Conservation (phyloP, 2,797 vertebrate species). For the Propithecus deckenii region DNA sequence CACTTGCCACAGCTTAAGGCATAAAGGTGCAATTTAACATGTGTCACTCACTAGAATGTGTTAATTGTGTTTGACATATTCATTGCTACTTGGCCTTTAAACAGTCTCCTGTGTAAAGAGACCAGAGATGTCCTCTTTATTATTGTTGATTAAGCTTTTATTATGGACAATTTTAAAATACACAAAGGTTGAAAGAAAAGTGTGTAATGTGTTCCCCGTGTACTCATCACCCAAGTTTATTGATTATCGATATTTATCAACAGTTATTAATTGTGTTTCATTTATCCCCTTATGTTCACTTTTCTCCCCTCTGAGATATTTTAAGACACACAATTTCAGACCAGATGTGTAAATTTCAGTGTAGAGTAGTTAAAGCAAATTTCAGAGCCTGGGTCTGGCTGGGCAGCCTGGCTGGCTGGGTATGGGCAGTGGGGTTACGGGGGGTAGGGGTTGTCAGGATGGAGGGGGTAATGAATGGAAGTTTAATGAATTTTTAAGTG, state of each 20-base stretch:
- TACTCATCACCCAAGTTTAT: neutral
- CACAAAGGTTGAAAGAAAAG: neutral
- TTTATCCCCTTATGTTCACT: neutral
- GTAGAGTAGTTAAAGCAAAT: neutral
- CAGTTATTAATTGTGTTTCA: neutral
- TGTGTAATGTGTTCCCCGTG: neutral
- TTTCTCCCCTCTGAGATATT: neutral
- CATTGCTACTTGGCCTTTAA: neutral
- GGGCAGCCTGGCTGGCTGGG: no score
- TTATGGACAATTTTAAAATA: conserved; percentile 18
- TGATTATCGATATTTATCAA: neutral
- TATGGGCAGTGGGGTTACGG: fast-evolving
- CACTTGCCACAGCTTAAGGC: neutral
- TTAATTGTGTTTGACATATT: neutral
- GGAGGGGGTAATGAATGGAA: neutral
- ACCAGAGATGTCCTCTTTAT: neutral
- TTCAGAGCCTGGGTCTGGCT: neutral
- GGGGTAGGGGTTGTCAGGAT: neutral
- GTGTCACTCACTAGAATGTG: neutral
- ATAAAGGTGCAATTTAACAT: neutral
- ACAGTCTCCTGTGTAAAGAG: neutral
- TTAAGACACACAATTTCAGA: neutral
- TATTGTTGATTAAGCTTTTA: neutral
- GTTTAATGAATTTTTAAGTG: neutral
- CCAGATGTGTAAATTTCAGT: neutral